phyloP scores from a whole-genome alignment of 2,888 invertebrate genomes.

The Gnatocerus cornutus region DNA sequence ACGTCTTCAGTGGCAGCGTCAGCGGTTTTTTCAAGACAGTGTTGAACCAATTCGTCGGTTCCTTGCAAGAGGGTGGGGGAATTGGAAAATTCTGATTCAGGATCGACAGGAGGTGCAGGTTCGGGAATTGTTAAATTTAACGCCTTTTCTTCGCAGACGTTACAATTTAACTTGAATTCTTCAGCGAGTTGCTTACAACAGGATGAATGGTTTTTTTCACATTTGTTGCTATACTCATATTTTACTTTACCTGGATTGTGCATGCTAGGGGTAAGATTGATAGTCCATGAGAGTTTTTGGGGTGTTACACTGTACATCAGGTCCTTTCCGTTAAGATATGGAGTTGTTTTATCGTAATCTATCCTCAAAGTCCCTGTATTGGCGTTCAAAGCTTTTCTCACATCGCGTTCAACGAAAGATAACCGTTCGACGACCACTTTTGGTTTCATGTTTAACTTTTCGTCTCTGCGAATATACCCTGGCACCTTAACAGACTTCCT shows the following conservation, averaged over 20 bases:
- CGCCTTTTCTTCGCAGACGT: conserved; percentile 33
- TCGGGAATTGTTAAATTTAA: conserved; percentile 36
- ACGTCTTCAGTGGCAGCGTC: not conserved
- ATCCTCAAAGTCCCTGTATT: conserved; percentile 42
- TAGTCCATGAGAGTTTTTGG: conserved; percentile 29
- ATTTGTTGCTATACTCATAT: conserved; percentile 8
- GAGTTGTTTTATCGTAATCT: conserved; percentile 53
- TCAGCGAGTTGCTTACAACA: conserved; percentile 34
- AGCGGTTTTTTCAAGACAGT: conserved; percentile 34
- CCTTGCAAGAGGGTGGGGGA: conserved; percentile 41
- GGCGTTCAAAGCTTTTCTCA: conserved; percentile 41
- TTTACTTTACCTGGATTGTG: conserved; percentile 42
- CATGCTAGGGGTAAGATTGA: conserved; percentile 3
- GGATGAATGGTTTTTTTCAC: conserved; percentile 23
- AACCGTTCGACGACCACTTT: conserved; percentile 45
- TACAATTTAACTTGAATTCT: conserved; percentile 28
- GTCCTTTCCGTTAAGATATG: conserved; percentile 38
- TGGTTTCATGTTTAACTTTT: conserved; percentile 36
- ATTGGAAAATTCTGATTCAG: conserved; percentile 48
- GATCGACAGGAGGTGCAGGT: conserved; percentile 12
- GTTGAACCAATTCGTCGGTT: conserved; percentile 32
- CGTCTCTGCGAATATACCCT: conserved; percentile 14
- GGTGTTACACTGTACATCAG: conserved; percentile 39
- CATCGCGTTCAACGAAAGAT: conserved; percentile 43
- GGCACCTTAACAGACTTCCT: too few species aligned